A percentile compares a stretch with the other conserved stretches of the same genome.
Conservation (phyloP, 92 coral and sea anemone species). For the Epizoanthus stellaris region DNA sequence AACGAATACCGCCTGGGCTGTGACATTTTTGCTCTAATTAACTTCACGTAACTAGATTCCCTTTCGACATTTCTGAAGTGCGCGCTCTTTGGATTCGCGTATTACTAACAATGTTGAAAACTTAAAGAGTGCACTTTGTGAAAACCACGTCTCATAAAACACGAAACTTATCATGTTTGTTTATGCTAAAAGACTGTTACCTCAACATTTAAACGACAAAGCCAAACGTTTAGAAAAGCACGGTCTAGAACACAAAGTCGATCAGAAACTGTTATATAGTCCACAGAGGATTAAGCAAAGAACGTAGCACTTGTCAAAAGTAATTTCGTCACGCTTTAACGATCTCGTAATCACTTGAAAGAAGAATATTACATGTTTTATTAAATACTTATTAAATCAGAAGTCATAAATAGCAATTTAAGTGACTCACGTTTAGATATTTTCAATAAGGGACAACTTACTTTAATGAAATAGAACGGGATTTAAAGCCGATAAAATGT, state of each 20-base stretch:
- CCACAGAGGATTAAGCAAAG: neutral
- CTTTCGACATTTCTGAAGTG: neutral
- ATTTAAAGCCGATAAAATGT: neutral
- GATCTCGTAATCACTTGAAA: slow-evolving; percentile 29
- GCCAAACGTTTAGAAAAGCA: slow-evolving; percentile 18
- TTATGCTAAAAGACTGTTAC: slow-evolving; percentile 46
- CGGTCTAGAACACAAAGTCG: neutral
- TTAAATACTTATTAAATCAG: slow-evolving; percentile 23
- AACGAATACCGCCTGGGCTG: slow-evolving; percentile 56
- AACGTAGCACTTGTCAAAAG: neutral
- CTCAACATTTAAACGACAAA: slow-evolving; percentile 48
- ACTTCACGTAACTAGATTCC: slow-evolving; percentile 12
- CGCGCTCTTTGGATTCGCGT: neutral
- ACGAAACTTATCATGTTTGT: slow-evolving; percentile 23
- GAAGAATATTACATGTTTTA: slow-evolving; percentile 31
- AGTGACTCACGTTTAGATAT: neutral
- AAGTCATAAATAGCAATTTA: slow-evolving; percentile 16
- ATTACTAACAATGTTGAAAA: neutral
- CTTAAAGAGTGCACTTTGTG: neutral
- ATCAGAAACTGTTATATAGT: neutral
- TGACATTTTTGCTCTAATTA: slow-evolving; percentile 75
- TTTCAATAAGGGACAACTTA: neutral
- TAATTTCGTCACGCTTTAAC: neutral
- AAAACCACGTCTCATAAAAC: neutral
- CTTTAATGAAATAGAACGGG: neutral